phyloP scores from a whole-genome alignment of 2,113 vertebrate genomes.

The Epinephelus moara region DNA sequence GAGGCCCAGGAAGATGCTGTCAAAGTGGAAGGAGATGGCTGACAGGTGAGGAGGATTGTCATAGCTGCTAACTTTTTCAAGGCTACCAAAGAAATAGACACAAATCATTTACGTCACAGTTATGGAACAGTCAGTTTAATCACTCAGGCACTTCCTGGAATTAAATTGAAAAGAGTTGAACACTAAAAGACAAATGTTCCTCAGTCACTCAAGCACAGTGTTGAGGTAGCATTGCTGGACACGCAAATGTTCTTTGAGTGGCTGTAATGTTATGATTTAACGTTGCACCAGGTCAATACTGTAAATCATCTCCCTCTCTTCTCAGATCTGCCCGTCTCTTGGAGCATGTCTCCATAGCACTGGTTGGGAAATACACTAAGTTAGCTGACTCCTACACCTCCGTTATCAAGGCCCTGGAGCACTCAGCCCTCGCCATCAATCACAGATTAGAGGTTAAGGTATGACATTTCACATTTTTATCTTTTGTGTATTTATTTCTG shows the following conservation, averaged over 20 bases:
- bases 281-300: neutral
- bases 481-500: neutral
- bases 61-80: neutral
- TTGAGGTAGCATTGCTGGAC: neutral
- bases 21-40: slow-evolving; percentile 98
- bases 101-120: neutral
- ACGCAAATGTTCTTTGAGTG: neutral
- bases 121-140: neutral
- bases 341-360: slow-evolving; percentile 92
- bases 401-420: slow-evolving; percentile 96
- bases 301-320: neutral
- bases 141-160: neutral
- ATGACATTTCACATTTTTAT: slow-evolving; percentile 5
- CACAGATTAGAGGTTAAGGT: slow-evolving; percentile 98
- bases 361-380: slow-evolving; percentile 98
- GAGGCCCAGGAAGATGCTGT: slow-evolving; percentile 90
- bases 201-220: neutral
- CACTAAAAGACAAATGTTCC: neutral
- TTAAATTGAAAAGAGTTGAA: neutral
- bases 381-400: slow-evolving; percentile 96
- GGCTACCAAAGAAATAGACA: neutral
- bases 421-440: slow-evolving; percentile 96
- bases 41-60: slow-evolving; percentile 86
- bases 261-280: slow-evolving; percentile 6
- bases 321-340: slow-evolving; percentile 93